Evolutionary conservation across 2,888 invertebrate genomes (phyloP).

Genomic region (Hoplodrina ambigua): DNA sequence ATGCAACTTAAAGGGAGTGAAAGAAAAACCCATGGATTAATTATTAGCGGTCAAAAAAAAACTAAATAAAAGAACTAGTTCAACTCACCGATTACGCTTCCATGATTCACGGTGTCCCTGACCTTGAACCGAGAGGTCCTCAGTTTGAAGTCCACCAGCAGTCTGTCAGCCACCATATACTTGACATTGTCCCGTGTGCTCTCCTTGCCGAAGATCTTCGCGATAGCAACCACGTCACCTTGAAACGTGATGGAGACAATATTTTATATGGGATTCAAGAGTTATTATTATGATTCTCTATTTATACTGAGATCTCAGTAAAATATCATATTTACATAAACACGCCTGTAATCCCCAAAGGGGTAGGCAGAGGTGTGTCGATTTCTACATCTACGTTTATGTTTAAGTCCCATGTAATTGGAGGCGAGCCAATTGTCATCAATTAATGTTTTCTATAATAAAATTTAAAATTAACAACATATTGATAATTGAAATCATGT

Average conservation of each 20-base stretch:
- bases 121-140: slow-evolving; percentile 93
- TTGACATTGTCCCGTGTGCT: slow-evolving; percentile 89
- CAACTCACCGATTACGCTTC: slow-evolving; percentile 93
- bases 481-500: background rate
- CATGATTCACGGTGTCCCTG: slow-evolving; percentile 93
- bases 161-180: slow-evolving; percentile 92
- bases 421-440: too few relatives aligned
- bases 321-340: too few relatives aligned
- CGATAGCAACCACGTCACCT: slow-evolving; percentile 93
- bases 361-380: too few relatives aligned
- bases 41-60: too few relatives aligned
- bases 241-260: slow-evolving; percentile 65
- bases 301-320: too few relatives aligned
- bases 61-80: background rate
- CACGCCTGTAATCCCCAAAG: too few relatives aligned
- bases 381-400: too few relatives aligned
- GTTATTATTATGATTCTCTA: background rate
- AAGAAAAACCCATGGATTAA: too few relatives aligned
- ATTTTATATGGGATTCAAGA: background rate
- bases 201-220: slow-evolving; percentile 93
- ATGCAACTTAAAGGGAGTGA: too few relatives aligned
- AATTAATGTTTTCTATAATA: too few relatives aligned
- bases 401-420: too few relatives aligned
- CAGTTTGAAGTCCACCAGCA: slow-evolving; percentile 93
- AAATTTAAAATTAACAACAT: too few relatives aligned